Base-by-base conservation (phyloP, 2,113 vertebrate genomes). In the Perca flavescens region DNA sequence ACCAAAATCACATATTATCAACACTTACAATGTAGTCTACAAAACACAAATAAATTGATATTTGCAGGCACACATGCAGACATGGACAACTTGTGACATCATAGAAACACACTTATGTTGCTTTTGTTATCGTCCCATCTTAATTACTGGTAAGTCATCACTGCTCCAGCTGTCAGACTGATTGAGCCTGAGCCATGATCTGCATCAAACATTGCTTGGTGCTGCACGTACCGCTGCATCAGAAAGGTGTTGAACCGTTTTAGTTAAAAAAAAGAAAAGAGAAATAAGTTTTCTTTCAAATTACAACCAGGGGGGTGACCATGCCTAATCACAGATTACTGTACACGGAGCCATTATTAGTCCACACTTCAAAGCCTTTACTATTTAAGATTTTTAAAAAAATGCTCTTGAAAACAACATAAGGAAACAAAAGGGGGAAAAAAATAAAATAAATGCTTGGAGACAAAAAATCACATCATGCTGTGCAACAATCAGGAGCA, bases 121-220 rank as follows among this genome's bases (percentile, higher is more conserved):
- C 68, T 62, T 66, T 74, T 68, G 65, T 46, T 86, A 87, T 84
- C 77, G 4, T 17, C 60, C 63, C 71, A 91, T 92, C 89, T 89
- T 92, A 88, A 93, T 93, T 89, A 90, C 80, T 71, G 80, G 82
- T 84, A 81, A 86, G 83, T 80, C 88, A 70, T 88, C 72, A 57
- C 49, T 68, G 79, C 82, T 82, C 64, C 82, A 85, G 86, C 80
- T 88, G 88, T 89, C 82, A 88, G 78, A 54, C 54, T 83, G 73
- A 74, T 34, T 43, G 63, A 80, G 57, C 9, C 69, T 9, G 13
- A 86, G 46, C 84, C 63, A 34, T 73, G 79, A 89, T 91, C 69
- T 74, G 72, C 25, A 25, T 22, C 21, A 67, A 54, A 22, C 34
- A 2, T 14, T 50, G 13, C 28, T 53, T 67, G 16, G 25, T 66